Percentiles rank a stretch among this genome's conserved stretches.
Evolutionary conservation across 2,113 vertebrate genomes (phyloP).

Genomic region (Oryzias curvinotus): DNA sequence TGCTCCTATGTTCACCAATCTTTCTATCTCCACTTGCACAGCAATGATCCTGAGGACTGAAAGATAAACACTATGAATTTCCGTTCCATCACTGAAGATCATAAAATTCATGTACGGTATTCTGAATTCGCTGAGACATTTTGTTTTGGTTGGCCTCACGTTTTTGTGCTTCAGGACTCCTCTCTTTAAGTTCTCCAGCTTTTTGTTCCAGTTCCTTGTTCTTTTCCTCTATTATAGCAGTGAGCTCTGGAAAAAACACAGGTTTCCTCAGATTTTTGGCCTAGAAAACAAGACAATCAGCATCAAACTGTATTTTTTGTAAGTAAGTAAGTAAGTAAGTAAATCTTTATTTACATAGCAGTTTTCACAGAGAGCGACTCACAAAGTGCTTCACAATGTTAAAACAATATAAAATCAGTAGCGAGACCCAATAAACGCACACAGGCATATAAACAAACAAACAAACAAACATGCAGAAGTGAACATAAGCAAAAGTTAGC

Average conservation of each 20-base stretch:
- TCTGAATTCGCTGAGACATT: neutral
- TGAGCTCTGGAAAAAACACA: conserved; percentile 39
- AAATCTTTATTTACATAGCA: too few relatives aligned
- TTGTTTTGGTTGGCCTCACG: conserved; percentile 17
- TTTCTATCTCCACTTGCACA: conserved; percentile 35
- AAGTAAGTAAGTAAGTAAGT: too few relatives aligned
- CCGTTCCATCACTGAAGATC: neutral
- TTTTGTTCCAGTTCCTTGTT: conserved; percentile 9
- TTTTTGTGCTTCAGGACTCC: conserved; percentile 26
- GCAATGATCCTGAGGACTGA: conserved; percentile 53
- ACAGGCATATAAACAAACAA: too few relatives aligned
- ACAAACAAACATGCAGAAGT: too few relatives aligned
- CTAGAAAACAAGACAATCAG: too few relatives aligned
- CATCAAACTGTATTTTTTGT: too few relatives aligned
- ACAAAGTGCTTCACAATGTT: too few relatives aligned
- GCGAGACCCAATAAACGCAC: too few relatives aligned
- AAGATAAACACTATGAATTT: conserved; percentile 1
- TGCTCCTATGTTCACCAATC: fast-evolving
- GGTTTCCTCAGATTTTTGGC: neutral
- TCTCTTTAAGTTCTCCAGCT: conserved; percentile 26
- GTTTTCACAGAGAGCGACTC: too few relatives aligned
- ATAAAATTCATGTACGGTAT: neutral
- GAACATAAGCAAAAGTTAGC: too few relatives aligned
- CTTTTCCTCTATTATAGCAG: conserved; percentile 30
- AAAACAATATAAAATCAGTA: too few relatives aligned